Base-by-base conservation (phyloP, 2,797 vertebrate genomes). In the Sebastes cheni region DNA sequence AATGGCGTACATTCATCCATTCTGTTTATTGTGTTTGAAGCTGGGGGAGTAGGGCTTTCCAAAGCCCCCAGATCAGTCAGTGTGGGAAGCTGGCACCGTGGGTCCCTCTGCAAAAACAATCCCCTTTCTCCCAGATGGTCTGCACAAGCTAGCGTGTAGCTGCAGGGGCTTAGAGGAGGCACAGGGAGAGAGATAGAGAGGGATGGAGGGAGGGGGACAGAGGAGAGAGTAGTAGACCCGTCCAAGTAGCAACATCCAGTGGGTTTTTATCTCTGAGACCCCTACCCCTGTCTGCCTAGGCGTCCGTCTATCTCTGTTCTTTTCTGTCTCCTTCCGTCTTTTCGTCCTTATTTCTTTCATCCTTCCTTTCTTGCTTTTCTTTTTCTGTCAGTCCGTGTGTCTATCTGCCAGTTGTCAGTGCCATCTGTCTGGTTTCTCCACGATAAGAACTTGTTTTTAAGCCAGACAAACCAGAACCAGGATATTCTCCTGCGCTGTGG, bases 41-140 rank as follows among this genome's bases (percentile, higher is more conserved):
- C 83, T 16, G 30, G 46, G 56, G 29, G 79, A 76, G 54, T 29
- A 8, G 36, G 55, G 79, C 72, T 83, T 79, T 84, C 73, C 80
- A 89, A 78, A 81, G 68, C 81, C 30, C 36, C 25, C 65, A 62
- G 81, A 87, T 89, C 88, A 86, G 79, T 80, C 66, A 30, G 72
- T 67, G 75, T 78, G 79, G 79, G 87, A 87, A 83, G 79, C 81
- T 87, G 86, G 83, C 84, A 83, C 22, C 22, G n/a, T 2, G 61
- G 54, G 11, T 59, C 68, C 77, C 77, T 59, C 74, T 70, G 79
- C 82, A 86, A 25, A 87, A 86, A 88, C 86, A 77, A 83, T 85
- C 81, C 83, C 58, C 59, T 59, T 20, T 64, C 71, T 86, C 76
- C 86, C 87, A 86, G 86, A 90, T 90, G 91, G 83, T 83, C 72